Evolutionary conservation across 2,113 vertebrate species (phyloP).

Genomic region (Peucedramus taeniatus): DNA sequence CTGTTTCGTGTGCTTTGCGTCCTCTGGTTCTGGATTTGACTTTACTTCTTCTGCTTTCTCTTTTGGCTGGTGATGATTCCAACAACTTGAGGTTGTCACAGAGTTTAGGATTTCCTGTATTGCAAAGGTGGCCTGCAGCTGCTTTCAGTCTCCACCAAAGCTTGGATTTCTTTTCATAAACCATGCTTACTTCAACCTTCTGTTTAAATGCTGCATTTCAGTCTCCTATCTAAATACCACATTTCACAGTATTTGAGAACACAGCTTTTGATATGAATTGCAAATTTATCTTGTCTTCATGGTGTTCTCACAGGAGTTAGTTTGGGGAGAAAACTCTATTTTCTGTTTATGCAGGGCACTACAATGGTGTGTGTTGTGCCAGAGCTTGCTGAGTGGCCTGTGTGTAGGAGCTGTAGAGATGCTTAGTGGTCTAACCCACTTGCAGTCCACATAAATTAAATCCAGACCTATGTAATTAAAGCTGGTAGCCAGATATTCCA

Average conservation of each 20-base stretch:
- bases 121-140: neutral
- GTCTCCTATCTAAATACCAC: neutral
- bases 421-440: neutral
- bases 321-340: neutral
- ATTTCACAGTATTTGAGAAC: neutral
- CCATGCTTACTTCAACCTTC: neutral
- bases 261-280: neutral
- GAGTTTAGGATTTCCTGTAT: neutral
- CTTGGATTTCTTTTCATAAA: neutral
- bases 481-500: neutral
- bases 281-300: neutral
- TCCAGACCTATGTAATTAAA: neutral
- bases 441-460: neutral
- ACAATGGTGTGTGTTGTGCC: neutral
- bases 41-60: neutral
- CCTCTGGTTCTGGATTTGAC: neutral
- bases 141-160: neutral
- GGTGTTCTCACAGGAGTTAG: neutral
- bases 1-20: rapidly evolving
- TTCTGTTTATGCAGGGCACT: neutral
- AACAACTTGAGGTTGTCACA: neutral
- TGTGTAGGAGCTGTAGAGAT: neutral
- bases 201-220: neutral
- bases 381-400: neutral
- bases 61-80: neutral